phyloP scores from a whole-genome alignment of 2,888 invertebrate genomes.

The Eristalinus aeneus region DNA sequence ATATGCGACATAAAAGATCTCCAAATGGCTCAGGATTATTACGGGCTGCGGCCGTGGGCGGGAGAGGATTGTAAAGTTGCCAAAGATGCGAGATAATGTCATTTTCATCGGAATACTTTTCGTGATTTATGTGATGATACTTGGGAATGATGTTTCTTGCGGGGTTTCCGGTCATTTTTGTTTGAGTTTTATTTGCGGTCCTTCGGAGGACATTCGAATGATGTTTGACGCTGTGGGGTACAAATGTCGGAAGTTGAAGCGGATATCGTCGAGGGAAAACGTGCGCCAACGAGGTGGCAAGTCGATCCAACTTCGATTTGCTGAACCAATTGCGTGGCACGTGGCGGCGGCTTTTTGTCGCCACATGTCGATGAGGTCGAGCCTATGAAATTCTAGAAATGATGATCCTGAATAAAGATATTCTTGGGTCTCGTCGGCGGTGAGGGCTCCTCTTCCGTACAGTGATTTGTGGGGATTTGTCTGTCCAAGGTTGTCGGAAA shows the following conservation, averaged over 20 bases:
- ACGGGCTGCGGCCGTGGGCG: background rate
- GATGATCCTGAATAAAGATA: no score
- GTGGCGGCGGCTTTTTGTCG: no score
- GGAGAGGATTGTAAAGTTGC: conserved; percentile 47
- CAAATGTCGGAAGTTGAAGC: background rate
- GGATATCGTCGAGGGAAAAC: background rate
- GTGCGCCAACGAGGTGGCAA: no score
- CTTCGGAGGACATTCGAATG: background rate
- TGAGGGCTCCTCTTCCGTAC: no score
- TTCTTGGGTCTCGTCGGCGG: no score
- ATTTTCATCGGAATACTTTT: conserved; percentile 42
- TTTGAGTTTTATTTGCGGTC: background rate
- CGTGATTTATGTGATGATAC: conserved; percentile 31
- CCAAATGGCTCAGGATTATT: conserved; percentile 35
- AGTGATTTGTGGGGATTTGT: no score
- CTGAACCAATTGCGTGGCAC: background rate
- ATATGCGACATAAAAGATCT: conserved; percentile 47
- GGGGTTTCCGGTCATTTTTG: background rate
- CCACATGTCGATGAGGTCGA: no score
- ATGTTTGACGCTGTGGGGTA: background rate
- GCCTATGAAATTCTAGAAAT: no score
- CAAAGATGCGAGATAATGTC: conserved; percentile 45
- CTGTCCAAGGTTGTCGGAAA: no score
- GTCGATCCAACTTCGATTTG: conserved; percentile 1
- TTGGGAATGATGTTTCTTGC: conserved; percentile 3